Evolutionary conservation across 2,113 vertebrate species (phyloP).

Genomic region (Phalacrocorax carbo): DNA sequence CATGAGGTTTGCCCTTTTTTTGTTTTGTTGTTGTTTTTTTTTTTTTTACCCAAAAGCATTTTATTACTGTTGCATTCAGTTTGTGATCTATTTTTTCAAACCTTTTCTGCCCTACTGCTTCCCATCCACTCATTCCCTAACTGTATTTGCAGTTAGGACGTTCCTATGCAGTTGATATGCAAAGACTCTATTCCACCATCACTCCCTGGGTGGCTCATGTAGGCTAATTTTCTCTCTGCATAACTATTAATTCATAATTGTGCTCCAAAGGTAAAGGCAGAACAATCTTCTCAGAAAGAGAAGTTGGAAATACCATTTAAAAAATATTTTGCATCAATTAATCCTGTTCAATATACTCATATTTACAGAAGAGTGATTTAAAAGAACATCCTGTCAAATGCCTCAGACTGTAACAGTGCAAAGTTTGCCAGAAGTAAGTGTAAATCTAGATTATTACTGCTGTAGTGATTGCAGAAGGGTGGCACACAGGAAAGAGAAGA

Average conservation of each 20-base stretch:
- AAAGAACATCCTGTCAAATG: background rate
- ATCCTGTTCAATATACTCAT: background rate
- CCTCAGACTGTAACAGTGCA: background rate
- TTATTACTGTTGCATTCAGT: background rate
- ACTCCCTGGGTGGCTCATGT: background rate
- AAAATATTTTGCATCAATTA: background rate
- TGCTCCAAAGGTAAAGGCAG: background rate
- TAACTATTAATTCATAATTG: background rate
- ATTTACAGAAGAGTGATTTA: background rate
- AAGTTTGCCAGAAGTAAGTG: background rate
- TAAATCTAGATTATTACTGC: background rate
- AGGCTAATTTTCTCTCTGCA: background rate
- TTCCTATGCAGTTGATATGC: background rate
- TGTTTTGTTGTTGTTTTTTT: no score
- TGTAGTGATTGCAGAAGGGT: rapidly evolving
- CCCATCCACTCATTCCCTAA: background rate
- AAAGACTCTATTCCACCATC: background rate
- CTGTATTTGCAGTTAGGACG: background rate
- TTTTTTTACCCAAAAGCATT: background rate
- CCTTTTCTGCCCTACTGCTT: background rate
- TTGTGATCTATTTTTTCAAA: background rate
- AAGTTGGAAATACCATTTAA: background rate
- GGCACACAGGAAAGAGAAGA: background rate
- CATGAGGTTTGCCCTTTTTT: background rate
- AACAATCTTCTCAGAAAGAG: background rate